Evolutionary conservation across 2,113 vertebrate genomes (phyloP), one percentile per base, ranked within the genome.

Genomic region (Sorex fumeus): DNA sequence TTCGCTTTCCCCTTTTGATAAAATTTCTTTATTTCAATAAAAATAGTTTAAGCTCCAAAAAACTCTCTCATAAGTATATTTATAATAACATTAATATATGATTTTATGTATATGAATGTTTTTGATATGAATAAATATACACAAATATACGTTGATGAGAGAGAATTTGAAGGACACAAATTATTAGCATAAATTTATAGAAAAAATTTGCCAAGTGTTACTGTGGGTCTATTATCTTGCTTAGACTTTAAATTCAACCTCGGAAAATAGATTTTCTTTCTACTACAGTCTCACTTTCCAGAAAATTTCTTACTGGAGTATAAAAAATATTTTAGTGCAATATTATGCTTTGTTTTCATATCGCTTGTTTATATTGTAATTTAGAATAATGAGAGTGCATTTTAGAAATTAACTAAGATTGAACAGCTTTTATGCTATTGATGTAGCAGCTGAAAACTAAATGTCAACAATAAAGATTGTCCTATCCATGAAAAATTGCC

Each of bases 281-380:
- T 40, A 19, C 6, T 32, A 3, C 2, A 34, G 6, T 32, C 6
- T 30, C 6, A 60, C 40, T 86, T 85, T 11, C 7, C 21, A 43
- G 13, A 90, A 9, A 57, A 47, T 79, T 69, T 93, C 60, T 19
- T 72, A 13, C 53, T 57, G 16, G 13, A 57, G 16, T 57, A 57
- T 19, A 15, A 32, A 32, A n/a, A 69, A 69, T 57, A 87, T 85
- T 82, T 79, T 88, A 18, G 83, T 62, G 0, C 27, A 92, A 6
- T 62, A 30, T n/a, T n/a, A n/a, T n/a, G n/a, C n/a, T n/a, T n/a
- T n/a, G 72, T 84, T 4, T 57, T 67, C 12, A 18, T 47, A 53
- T 16, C 79, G 40, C 21, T 95, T 86, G 12, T 47, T 91, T 91
- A 85, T 9, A 53, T 69, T 72, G 84, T 90, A 76, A 62, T 90